Percentiles rank a stretch among this genome's conserved stretches.
These are phyloP conservation scores for Sparus aurata DNA, from an alignment of 2,797 vertebrate genomes.

Conservation along the genomic window DNA sequence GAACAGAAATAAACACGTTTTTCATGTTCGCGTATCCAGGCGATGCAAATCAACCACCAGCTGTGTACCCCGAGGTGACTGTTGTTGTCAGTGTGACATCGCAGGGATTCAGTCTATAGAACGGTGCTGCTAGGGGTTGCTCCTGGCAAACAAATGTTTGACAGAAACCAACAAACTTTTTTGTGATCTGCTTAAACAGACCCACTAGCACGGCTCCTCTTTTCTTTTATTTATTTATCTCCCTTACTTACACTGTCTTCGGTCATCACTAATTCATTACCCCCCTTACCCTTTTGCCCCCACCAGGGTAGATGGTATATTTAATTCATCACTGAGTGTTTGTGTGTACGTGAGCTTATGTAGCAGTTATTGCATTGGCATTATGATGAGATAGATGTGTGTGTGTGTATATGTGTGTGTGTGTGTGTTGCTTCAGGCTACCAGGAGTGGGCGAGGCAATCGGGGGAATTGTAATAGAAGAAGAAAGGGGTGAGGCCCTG, in stretches of 20 bases:
- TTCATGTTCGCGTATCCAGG: no score
- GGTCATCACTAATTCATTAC: conserved; percentile 46
- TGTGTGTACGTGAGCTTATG: conserved; percentile 34
- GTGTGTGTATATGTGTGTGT: neutral
- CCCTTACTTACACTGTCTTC: neutral
- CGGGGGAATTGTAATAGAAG: conserved; percentile 24
- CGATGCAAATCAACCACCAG: no score
- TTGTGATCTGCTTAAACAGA: neutral
- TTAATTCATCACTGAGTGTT: conserved; percentile 45
- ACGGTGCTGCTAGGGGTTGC: no score
- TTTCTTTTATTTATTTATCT: neutral
- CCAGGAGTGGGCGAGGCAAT: conserved; percentile 11
- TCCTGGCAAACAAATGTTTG: no score
- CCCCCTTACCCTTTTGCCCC: conserved; percentile 11
- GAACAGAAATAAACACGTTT: no score
- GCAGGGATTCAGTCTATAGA: neutral
- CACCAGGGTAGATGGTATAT: conserved; percentile 33
- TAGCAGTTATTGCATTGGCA: conserved; percentile 23
- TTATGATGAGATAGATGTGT: conserved; percentile 21
- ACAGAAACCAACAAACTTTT: neutral
- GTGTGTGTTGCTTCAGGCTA: conserved; percentile 32
- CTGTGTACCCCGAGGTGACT: no score
- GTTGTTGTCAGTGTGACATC: no score
- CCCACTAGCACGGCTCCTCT: neutral
- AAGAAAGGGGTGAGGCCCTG: conserved; percentile 18